Base-by-base conservation (phyloP, 2,113 vertebrate species). In the Ascaphus truei region DNA sequence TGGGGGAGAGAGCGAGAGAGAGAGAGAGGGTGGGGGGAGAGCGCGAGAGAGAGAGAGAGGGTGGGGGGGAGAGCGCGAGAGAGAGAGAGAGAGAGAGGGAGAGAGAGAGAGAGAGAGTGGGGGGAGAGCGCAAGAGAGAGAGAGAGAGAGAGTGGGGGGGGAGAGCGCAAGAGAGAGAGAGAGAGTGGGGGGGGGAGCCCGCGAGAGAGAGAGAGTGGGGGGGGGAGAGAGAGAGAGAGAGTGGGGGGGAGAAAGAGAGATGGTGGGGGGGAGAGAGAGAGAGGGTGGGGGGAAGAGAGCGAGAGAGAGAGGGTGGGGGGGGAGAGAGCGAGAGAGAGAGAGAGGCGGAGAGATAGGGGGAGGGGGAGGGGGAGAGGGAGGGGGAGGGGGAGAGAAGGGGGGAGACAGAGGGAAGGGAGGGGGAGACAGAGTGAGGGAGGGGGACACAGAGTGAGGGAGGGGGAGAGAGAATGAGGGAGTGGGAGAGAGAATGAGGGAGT, bases 341-440 rank as follows among this genome's bases (percentile, higher is more conserved):
- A 31, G 88, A n/a, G n/a, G 90, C 26, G n/a, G n/a, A 90, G 85
- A 22, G n/a, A n/a, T n/a, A n/a, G n/a, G n/a, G n/a, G n/a, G n/a
- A n/a, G n/a, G n/a, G n/a, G n/a, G n/a, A 79, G 13, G 85, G 85
- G 25, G 86, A 89, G 85, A 90, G 89, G 85, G 87, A 89, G 76
- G 13, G 23, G 3, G 5, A 16, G 9, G 31, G 1, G 26, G 16
- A 41, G 10, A 9, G 4, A 9, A 29, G 20, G 20, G 52, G 15
- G 18, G 16, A 39, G 8, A 1, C 7, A 71, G 71, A 43, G 4
- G n/a, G 39, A 43, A 75, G 73, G 76, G 77, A 80, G 74, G 69
- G 68, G 76, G 75, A 78, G 60, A 88, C n/a, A n/a, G n/a, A 84
- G 74, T 79, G 68, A 86, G 87, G 85, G 80, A 57, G 56, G 65